Conservation (phyloP, 2,797 vertebrate species). For the Cyclura pinguis region DNA sequence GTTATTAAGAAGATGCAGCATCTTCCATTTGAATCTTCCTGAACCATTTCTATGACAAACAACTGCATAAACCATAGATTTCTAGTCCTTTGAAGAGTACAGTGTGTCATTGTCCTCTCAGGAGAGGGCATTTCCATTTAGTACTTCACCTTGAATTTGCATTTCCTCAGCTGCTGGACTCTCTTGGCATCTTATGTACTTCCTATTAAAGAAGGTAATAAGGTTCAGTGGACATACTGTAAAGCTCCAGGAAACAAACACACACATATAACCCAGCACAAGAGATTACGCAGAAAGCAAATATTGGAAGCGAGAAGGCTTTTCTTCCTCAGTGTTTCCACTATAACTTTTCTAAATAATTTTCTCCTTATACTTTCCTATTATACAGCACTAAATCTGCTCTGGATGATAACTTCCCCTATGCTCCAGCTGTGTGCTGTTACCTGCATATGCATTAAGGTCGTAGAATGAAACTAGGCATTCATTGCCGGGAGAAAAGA, state of each 20-base stretch:
- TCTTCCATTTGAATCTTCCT: conserved; percentile 66
- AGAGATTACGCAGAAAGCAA: neutral
- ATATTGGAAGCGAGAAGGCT: neutral
- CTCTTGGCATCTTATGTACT: neutral
- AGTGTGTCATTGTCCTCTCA: conserved; percentile 28
- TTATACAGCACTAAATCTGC: neutral
- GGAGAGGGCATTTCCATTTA: conserved; percentile 19
- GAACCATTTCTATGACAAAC: conserved; percentile 33
- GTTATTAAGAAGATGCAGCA: conserved; percentile 25
- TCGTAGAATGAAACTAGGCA: too few relatives aligned
- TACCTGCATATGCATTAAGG: too few relatives aligned
- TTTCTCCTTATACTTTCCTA: neutral
- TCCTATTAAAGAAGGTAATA: neutral
- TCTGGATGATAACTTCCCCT: neutral
- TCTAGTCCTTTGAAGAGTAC: conserved; percentile 24
- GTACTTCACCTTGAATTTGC: neutral
- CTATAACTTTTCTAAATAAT: neutral
- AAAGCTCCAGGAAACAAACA: neutral
- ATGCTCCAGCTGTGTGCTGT: too few relatives aligned
- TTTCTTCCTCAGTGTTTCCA: neutral
- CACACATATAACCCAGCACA: neutral
- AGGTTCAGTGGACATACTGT: neutral
- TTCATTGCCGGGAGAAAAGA: too few relatives aligned
- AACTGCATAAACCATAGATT: conserved; percentile 8
- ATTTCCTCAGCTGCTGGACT: neutral